Evolutionary conservation across 2,113 vertebrate species (phyloP).

Genomic region (Meleagris gallopavo): DNA sequence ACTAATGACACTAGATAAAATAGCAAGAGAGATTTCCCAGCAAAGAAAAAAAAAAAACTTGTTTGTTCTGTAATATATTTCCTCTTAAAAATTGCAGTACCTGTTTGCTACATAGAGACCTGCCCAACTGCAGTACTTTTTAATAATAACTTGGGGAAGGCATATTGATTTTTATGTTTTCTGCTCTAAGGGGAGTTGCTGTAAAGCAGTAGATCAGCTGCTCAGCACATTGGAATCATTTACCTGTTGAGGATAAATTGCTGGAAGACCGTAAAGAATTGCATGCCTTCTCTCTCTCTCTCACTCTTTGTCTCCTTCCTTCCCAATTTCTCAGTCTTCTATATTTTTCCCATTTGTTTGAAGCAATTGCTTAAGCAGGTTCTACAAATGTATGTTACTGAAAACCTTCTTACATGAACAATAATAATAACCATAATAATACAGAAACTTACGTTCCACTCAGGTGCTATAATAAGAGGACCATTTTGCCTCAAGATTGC

Average conservation of each 20-base stretch:
- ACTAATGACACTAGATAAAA: not conserved
- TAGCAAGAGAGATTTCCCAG: not conserved
- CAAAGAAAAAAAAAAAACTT: not conserved
- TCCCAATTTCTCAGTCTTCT: not conserved
- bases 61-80: not conserved
- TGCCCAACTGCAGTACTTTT: not conserved
- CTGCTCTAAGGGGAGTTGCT: not conserved
- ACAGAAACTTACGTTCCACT: not conserved
- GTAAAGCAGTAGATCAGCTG: not conserved
- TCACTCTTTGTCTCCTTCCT: not conserved
- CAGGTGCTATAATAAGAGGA: not conserved
- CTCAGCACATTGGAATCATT: not conserved
- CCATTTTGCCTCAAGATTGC: not conserved
- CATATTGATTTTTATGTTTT: conserved; percentile 37
- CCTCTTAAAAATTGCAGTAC: not conserved
- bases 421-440: not conserved
- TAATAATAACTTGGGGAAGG: conserved; percentile 17
- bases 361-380: not conserved
- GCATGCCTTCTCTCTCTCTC: not conserved
- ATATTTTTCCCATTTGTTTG: not conserved
- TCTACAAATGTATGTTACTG: not conserved
- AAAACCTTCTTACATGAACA: not conserved
- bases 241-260: conserved; percentile 17
- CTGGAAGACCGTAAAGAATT: not conserved
- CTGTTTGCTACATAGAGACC: not conserved